Conservation (phyloP, 2,888 invertebrate species). For the Tinea pellionella region DNA sequence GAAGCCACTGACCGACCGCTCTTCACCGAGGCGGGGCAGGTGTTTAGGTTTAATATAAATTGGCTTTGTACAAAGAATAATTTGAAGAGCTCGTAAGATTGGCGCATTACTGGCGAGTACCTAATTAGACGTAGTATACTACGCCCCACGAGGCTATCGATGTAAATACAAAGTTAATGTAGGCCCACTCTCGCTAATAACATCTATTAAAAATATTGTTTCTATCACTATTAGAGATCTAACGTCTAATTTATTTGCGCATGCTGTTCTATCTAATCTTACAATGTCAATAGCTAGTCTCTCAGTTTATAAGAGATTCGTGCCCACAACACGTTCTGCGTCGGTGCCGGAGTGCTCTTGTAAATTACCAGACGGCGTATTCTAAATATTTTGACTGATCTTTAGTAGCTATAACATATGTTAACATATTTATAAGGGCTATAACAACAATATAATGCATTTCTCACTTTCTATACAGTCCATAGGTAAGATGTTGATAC, state of each 20-base stretch:
- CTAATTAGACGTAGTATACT: constrained; percentile 64
- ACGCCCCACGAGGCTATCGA: constrained; percentile 57
- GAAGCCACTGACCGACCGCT: constrained; percentile 49
- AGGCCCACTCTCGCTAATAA: constrained; percentile 34
- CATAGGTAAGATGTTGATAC: constrained; percentile 60
- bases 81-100: constrained; percentile 55
- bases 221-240: not conserved
- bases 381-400: constrained; percentile 64
- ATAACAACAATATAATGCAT: constrained; percentile 66
- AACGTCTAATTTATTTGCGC: constrained; percentile 1
- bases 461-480: constrained; percentile 67
- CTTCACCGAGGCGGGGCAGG: not conserved
- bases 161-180: constrained; percentile 53
- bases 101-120: constrained; percentile 71
- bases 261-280: constrained; percentile 4
- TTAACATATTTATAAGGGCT: constrained; percentile 62
- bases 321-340: no score
- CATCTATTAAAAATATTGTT: not conserved
- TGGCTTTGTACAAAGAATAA: constrained; percentile 67
- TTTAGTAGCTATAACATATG: constrained; percentile 55
- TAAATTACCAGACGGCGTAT: not conserved
- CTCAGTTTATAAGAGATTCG: not conserved
- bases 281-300: not conserved
- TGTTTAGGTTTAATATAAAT: constrained; percentile 31
- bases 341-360: not conserved